Percentiles rank a stretch among this genome's conserved stretches.
Evolutionary conservation across 2,888 invertebrate species (phyloP).

Genomic region (Drosophila hamatofila): DNA sequence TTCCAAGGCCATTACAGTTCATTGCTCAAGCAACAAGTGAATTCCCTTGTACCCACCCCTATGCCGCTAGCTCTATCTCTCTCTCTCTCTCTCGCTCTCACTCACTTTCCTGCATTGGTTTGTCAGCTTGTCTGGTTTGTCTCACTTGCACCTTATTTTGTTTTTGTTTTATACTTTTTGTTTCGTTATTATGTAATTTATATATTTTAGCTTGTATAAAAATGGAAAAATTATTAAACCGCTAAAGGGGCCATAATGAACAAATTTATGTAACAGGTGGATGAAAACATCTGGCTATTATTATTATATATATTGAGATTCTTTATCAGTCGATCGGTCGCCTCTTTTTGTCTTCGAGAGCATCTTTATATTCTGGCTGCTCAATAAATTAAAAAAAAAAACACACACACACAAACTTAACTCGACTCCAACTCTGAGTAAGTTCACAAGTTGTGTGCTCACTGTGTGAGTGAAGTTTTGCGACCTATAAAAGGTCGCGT

Average conservation of each 20-base stretch:
- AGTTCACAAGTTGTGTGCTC: background rate
- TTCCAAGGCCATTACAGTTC: conserved; percentile 40
- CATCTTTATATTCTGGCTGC: background rate
- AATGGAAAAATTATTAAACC: conserved; percentile 4
- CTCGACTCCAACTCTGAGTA: background rate
- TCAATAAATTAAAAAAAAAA: background rate
- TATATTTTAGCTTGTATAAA: conserved; percentile 3
- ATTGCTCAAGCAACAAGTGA: conserved; percentile 51
- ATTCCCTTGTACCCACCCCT: conserved; percentile 4
- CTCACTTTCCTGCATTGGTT: background rate
- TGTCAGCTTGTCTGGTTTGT: conserved; percentile 4
- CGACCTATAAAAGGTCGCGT: background rate
- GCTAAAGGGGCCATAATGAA: background rate
- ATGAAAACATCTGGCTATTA: conserved; percentile 8
- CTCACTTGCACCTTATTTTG: conserved; percentile 14
- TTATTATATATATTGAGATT: background rate
- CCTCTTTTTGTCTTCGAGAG: background rate
- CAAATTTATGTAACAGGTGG: conserved; percentile 7
- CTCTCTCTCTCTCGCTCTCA: background rate
- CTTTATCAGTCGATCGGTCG: conserved; percentile 1
- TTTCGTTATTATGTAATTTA: conserved; percentile 7
- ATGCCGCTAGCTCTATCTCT: background rate
- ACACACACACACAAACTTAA: background rate
- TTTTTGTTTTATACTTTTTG: conserved; percentile 2
- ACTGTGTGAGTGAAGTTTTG: background rate